phyloP scores from a whole-genome alignment of 2,888 invertebrate species.

The Leptopilina drosophilae region DNA sequence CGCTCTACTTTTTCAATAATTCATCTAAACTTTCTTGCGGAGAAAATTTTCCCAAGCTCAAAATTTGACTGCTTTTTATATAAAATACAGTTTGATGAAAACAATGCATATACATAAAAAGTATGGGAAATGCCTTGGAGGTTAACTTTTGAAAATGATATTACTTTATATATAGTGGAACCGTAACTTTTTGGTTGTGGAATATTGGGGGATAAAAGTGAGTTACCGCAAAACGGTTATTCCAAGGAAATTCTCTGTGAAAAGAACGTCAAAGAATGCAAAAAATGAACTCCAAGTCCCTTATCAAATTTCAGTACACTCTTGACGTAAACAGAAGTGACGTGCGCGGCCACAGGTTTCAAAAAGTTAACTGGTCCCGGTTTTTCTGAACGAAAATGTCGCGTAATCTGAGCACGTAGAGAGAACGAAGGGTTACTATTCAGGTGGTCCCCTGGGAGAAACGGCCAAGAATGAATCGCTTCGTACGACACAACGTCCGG shows the following conservation, averaged over 20 bases:
- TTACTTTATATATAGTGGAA: background rate
- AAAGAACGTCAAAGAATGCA: constrained; percentile 18
- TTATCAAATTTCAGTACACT: constrained; percentile 56
- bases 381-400: constrained; percentile 44
- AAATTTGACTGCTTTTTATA: too few species aligned
- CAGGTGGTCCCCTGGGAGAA: constrained; percentile 43
- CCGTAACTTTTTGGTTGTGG: background rate
- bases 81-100: too few species aligned
- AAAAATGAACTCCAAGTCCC: constrained; percentile 42
- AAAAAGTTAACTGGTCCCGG: constrained; percentile 53
- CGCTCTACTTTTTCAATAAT: too few species aligned
- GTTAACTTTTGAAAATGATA: background rate
- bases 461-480: constrained; percentile 60
- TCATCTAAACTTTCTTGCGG: too few species aligned
- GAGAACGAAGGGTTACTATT: constrained; percentile 48
- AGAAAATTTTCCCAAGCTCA: too few species aligned
- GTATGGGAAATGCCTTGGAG: background rate
- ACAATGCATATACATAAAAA: background rate
- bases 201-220: background rate
- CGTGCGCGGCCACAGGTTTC: constrained; percentile 49
- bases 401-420: constrained; percentile 58
- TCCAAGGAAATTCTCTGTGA: background rate
- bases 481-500: constrained; percentile 58
- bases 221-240: background rate
- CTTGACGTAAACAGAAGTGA: constrained; percentile 46